Conservation (phyloP, 1,140 invertebrate species). For the Drosophila kohkoa region DNA sequence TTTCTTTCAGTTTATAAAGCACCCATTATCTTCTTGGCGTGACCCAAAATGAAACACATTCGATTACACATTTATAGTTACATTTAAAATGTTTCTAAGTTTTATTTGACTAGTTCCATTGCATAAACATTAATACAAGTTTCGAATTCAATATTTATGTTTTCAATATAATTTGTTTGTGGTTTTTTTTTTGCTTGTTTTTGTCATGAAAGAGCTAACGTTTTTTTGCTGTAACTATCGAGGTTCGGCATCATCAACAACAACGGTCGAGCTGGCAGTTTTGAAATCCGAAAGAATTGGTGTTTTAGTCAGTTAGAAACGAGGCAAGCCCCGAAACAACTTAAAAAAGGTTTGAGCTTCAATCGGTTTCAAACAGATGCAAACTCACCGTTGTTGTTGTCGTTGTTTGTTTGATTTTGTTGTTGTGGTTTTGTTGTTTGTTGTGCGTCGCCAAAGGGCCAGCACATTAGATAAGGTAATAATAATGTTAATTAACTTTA, state of each 20-base stretch:
- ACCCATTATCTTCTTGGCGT: too few relatives aligned
- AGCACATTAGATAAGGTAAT: slow-evolving; percentile 52
- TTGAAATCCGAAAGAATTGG: slow-evolving; percentile 66
- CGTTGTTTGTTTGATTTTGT: slow-evolving; percentile 24
- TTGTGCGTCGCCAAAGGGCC: slow-evolving; percentile 20
- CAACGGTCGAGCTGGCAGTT: slow-evolving; percentile 61
- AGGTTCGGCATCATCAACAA: slow-evolving; percentile 9
- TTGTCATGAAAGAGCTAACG: slow-evolving; percentile 48
- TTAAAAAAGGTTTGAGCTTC: slow-evolving; percentile 79
- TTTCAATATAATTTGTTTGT: slow-evolving; percentile 46
- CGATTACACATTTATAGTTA: slow-evolving; percentile 77
- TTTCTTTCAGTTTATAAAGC: too few relatives aligned
- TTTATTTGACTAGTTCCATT: slow-evolving; percentile 83
- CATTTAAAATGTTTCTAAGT: slow-evolving; percentile 83
- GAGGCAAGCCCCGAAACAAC: slow-evolving; percentile 39
- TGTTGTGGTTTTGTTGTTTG: slow-evolving; percentile 17
- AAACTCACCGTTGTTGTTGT: slow-evolving; percentile 58
- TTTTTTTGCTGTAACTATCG: slow-evolving; percentile 47
- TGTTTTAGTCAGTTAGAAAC: slow-evolving; percentile 73
- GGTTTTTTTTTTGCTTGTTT: slow-evolving; percentile 45
- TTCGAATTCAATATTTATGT: slow-evolving; percentile 63
- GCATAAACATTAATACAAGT: slow-evolving; percentile 83
- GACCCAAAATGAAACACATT: slow-evolving; percentile 27
- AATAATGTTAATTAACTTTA: slow-evolving; percentile 80
- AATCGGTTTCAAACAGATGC: slow-evolving; percentile 47